Evolutionary conservation across 2,888 invertebrate genomes (phyloP).

Genomic region (Caenorhabditis sp.): DNA sequence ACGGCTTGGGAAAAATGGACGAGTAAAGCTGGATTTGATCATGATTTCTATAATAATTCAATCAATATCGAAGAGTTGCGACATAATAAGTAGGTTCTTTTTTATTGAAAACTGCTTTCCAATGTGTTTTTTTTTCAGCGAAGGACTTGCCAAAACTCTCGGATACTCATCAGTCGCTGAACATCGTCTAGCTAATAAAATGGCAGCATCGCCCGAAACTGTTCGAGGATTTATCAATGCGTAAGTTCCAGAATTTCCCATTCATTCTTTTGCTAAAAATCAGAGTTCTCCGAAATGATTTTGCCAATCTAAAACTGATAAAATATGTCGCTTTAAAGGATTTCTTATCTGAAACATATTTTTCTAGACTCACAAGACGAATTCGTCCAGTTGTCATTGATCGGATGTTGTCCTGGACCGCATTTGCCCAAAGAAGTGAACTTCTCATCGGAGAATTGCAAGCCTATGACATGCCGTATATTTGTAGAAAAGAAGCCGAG

Average conservation of each 20-base stretch:
- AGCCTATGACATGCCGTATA: constrained; percentile 66
- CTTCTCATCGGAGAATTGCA: constrained; percentile 51
- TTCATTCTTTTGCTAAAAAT: too few species aligned
- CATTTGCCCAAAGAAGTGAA: constrained; percentile 59
- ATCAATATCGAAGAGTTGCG: constrained; percentile 69
- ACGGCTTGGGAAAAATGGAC: constrained; percentile 67
- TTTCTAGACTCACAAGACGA: constrained; percentile 57
- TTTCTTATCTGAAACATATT: too few species aligned
- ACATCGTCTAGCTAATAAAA: constrained; percentile 68
- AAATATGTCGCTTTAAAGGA: too few species aligned
- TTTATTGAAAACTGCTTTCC: not conserved
- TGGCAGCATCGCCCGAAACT: constrained; percentile 68
- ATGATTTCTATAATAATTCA: constrained; percentile 69
- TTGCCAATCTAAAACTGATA: too few species aligned
- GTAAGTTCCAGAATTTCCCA: too few species aligned
- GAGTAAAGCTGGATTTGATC: constrained; percentile 60
- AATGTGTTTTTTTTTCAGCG: constrained; percentile 48
- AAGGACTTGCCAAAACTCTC: constrained; percentile 65
- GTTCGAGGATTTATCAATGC: constrained; percentile 66
- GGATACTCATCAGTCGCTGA: constrained; percentile 66
- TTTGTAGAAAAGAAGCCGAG: constrained; percentile 67
- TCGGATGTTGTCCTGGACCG: constrained; percentile 65
- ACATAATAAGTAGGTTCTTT: constrained; percentile 60
- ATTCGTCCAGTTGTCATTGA: constrained; percentile 68
- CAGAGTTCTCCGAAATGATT: too few species aligned